Conservation (phyloP, 2,113 vertebrate species). For the Mandrillus leucophaeus region DNA sequence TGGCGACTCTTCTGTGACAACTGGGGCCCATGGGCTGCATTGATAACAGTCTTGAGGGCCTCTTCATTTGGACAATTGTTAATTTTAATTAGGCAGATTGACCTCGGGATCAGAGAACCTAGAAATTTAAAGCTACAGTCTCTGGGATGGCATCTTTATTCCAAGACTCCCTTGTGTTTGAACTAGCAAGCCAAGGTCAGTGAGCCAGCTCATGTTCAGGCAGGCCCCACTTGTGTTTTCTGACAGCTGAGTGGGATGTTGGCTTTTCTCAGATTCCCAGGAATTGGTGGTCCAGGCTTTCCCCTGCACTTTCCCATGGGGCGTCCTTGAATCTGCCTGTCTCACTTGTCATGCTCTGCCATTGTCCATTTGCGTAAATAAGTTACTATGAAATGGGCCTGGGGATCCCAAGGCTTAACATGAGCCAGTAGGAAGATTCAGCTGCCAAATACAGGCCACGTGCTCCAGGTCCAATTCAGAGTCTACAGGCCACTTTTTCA, state of each 20-base stretch:
- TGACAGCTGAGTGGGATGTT: neutral
- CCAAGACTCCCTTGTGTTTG: neutral
- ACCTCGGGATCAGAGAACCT: neutral
- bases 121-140: neutral
- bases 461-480: neutral
- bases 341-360: neutral
- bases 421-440: neutral
- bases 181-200: neutral
- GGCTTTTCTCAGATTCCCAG: neutral
- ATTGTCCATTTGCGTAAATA: neutral
- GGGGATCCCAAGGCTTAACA: neutral
- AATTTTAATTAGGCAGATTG: neutral
- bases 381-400: neutral
- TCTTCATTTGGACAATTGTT: neutral
- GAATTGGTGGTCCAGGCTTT: neutral
- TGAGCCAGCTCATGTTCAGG: neutral
- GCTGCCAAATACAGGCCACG: neutral
- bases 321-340: neutral
- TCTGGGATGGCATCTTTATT: neutral
- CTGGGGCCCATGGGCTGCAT: neutral
- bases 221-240: neutral
- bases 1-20: neutral
- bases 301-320: neutral
- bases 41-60: neutral
- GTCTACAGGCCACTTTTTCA: too few species aligned